Conservation (phyloP, 1,140 invertebrate species). For the Phortica variegata region DNA sequence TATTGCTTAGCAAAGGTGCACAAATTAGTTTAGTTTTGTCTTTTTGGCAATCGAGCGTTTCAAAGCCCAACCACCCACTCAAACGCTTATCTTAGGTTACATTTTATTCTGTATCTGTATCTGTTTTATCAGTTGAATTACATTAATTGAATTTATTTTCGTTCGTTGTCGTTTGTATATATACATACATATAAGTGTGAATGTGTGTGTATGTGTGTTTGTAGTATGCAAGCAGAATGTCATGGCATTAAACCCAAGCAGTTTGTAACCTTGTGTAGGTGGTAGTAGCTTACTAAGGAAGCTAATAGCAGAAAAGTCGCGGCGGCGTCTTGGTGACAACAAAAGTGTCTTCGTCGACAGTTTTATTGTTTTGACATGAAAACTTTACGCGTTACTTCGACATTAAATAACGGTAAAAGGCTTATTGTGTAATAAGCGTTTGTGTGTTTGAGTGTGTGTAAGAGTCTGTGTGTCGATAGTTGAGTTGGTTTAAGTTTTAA, state of each 20-base stretch:
- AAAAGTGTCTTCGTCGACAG: conserved; percentile 7
- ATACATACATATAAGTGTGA: too few species aligned
- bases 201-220: too few species aligned
- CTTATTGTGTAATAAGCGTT: conserved; percentile 24
- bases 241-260: conserved; percentile 1
- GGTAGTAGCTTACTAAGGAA: neutral
- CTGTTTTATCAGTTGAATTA: conserved; percentile 20
- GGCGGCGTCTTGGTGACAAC: neutral
- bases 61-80: neutral
- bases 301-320: neutral
- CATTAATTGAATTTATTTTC: conserved; percentile 28
- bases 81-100: conserved; percentile 3
- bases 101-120: conserved; percentile 8
- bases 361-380: conserved; percentile 8
- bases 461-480: too few species aligned
- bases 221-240: too few species aligned
- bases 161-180: too few species aligned
- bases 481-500: too few species aligned
- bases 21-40: conserved; percentile 17
- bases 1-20: conserved; percentile 22
- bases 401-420: conserved; percentile 11
- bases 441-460: too few species aligned
- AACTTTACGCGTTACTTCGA: conserved; percentile 8
- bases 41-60: conserved; percentile 1
- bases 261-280: neutral